Percentiles rank a stretch among this genome's conserved stretches.
phyloP scores from a whole-genome alignment of 2,113 vertebrate genomes.

The Hydrolagus affinis region DNA sequence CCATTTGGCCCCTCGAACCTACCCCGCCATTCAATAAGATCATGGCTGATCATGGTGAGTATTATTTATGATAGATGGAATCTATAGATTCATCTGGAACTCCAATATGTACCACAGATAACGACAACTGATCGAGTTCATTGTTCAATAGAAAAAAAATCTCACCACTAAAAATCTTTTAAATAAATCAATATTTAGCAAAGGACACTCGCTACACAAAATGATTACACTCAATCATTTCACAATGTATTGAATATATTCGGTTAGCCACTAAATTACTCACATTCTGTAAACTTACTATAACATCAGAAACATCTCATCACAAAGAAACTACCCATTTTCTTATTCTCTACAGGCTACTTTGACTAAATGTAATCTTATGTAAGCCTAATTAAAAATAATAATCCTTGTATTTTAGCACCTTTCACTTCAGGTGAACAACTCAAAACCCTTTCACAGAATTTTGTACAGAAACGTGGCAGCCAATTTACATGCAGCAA shows the following conservation, averaged over 20 bases:
- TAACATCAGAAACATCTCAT: not conserved
- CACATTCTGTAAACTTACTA: not conserved
- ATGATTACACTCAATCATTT: not conserved
- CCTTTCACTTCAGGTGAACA: too few relatives aligned
- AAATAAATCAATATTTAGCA: not conserved
- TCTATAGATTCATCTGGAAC: not conserved
- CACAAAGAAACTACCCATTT: not conserved
- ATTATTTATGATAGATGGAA: not conserved
- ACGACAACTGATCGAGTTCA: not conserved
- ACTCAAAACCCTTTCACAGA: too few relatives aligned
- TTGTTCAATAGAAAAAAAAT: not conserved
- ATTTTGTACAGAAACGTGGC: too few relatives aligned
- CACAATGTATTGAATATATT: too few relatives aligned
- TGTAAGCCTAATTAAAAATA: not conserved
- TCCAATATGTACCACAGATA: not conserved
- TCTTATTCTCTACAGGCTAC: not conserved
- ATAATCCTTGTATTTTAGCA: too few relatives aligned
- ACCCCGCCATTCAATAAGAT: too few relatives aligned
- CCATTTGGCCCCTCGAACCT: too few relatives aligned
- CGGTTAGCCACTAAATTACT: not conserved
- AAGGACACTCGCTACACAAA: not conserved
- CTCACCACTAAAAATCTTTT: not conserved
- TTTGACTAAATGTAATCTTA: not conserved
- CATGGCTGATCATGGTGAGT: not conserved
- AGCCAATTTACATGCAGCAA: too few relatives aligned